A percentile compares a stretch with the other conserved stretches of the same genome.
These are phyloP conservation scores for Apotomis betuletana DNA, from an alignment of 2,888 invertebrate species.

Conservation along the genomic window DNA sequence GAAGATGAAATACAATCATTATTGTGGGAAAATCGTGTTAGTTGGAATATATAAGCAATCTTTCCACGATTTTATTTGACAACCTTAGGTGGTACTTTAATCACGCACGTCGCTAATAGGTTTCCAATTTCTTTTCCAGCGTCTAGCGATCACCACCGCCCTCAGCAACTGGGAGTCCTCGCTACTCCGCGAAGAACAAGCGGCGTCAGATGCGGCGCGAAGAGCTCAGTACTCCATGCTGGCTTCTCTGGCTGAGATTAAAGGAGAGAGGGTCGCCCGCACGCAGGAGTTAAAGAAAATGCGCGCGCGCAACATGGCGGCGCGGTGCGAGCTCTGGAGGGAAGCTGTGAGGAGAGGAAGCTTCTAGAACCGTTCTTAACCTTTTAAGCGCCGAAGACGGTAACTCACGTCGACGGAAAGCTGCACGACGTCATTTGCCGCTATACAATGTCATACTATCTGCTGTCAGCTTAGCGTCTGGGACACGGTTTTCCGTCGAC, in stretches of 20 bases:
- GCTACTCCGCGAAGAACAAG: conserved; percentile 60
- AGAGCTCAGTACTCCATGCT: conserved; percentile 61
- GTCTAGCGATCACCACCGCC: conserved; percentile 67
- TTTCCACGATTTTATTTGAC: too few relatives aligned
- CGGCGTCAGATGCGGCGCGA: conserved; percentile 57
- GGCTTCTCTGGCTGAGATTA: conserved; percentile 58
- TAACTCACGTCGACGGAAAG: too few relatives aligned
- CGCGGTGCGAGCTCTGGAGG: conserved; percentile 62
- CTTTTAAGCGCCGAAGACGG: too few relatives aligned
- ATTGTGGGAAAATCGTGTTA: too few relatives aligned
- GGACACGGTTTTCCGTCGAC: too few relatives aligned
- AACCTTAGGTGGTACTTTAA: too few relatives aligned
- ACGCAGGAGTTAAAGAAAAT: conserved; percentile 50
- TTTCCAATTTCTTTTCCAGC: conserved; percentile 52
- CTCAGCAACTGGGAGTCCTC: conserved; percentile 66
- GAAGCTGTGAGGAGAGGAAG: conserved; percentile 56
- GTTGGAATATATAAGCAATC: too few relatives aligned
- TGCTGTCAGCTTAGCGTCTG: too few relatives aligned
- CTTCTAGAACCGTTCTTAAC: background rate
- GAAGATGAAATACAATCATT: too few relatives aligned
- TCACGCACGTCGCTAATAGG: background rate
- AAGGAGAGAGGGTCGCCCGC: conserved; percentile 52
- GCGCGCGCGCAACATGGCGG: conserved; percentile 60
- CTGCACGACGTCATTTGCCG: too few relatives aligned
- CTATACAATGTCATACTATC: too few relatives aligned